A percentile compares a stretch with the other conserved stretches of the same genome.
These are phyloP conservation scores for Hedya salicella DNA, from an alignment of 2,888 invertebrate species.

Conservation along the genomic window DNA sequence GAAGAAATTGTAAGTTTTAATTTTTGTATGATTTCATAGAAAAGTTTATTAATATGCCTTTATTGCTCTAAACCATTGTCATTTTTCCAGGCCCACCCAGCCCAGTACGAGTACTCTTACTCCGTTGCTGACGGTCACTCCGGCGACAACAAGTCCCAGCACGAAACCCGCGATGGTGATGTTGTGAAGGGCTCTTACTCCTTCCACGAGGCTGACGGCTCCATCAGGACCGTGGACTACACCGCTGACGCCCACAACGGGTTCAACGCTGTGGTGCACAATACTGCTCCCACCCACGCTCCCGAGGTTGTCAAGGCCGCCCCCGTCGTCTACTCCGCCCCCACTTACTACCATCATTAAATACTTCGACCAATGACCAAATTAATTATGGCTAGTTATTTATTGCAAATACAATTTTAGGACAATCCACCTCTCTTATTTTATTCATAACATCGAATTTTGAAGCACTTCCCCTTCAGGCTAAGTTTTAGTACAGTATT, in stretches of 20 bases:
- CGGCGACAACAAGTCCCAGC: slow-evolving; percentile 85
- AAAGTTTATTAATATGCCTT: no score
- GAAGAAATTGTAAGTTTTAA: slow-evolving; percentile 33
- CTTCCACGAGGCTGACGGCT: slow-evolving; percentile 75
- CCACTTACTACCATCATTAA: slow-evolving; percentile 43
- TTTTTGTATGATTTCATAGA: no score
- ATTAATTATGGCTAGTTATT: slow-evolving; percentile 38
- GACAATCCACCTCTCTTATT: not conserved
- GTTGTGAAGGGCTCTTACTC: slow-evolving; percentile 82
- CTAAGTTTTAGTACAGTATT: no score
- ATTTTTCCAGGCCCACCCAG: slow-evolving; percentile 46
- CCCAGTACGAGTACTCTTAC: slow-evolving; percentile 60
- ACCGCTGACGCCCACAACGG: slow-evolving; percentile 75
- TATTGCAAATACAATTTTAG: slow-evolving; percentile 42
- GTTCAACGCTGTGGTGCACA: slow-evolving; percentile 48
- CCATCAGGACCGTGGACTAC: slow-evolving; percentile 78
- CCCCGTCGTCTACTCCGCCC: slow-evolving; percentile 40
- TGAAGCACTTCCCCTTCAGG: not conserved
- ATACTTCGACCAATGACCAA: slow-evolving; percentile 3
- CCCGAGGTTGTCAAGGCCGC: slow-evolving; percentile 46
- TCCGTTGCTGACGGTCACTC: slow-evolving; percentile 75
- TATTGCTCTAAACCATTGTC: not conserved
- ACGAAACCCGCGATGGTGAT: slow-evolving; percentile 83
- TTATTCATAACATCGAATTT: not conserved
- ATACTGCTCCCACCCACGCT: slow-evolving; percentile 46